These are phyloP conservation scores for Chrysotoxum bicinctum DNA, from an alignment of 2,888 invertebrate species.

Conservation along the genomic window DNA sequence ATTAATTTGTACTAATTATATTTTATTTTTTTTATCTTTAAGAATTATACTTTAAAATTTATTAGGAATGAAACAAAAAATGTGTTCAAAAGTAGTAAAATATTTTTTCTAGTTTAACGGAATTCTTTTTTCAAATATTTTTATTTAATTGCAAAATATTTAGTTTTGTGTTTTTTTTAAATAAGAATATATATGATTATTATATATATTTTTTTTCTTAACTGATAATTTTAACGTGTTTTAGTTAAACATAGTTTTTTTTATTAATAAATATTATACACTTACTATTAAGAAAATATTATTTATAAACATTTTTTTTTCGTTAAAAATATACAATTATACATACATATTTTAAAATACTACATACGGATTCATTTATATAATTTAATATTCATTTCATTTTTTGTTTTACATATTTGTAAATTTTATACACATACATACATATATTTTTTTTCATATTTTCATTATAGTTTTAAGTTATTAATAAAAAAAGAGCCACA, in stretches of 20 bases:
- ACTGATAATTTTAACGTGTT: conserved; percentile 1
- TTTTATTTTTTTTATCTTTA: conserved; percentile 31
- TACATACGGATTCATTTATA: conserved; percentile 1
- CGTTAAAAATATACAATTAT: conserved; percentile 21
- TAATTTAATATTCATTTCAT: conserved; percentile 36
- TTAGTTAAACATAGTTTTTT: conserved; percentile 19
- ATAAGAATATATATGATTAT: conserved; percentile 18
- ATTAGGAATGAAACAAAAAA: conserved; percentile 41
- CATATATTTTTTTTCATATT: conserved; percentile 51
- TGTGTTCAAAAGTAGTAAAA: conserved; percentile 67
- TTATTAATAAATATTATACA: conserved; percentile 32
- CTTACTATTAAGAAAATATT: not conserved
- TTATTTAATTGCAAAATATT: conserved; percentile 41
- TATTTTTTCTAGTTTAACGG: conserved; percentile 45
- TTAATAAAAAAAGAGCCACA: conserved; percentile 52
- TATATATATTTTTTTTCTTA: conserved; percentile 31
- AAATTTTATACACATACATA: conserved; percentile 19
- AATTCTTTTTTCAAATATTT: conserved; percentile 27
- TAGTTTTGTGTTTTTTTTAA: conserved; percentile 17
- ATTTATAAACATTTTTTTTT: conserved; percentile 21
- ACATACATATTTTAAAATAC: conserved; percentile 12
- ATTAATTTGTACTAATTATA: conserved; percentile 24
- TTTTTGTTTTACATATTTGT: conserved; percentile 32
- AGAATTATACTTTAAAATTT: conserved; percentile 31
- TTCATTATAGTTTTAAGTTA: conserved; percentile 64